A percentile compares a stretch with the other conserved stretches of the same genome.
Evolutionary conservation across 2,113 vertebrate genomes (phyloP).

Genomic region (Raja brachyura): DNA sequence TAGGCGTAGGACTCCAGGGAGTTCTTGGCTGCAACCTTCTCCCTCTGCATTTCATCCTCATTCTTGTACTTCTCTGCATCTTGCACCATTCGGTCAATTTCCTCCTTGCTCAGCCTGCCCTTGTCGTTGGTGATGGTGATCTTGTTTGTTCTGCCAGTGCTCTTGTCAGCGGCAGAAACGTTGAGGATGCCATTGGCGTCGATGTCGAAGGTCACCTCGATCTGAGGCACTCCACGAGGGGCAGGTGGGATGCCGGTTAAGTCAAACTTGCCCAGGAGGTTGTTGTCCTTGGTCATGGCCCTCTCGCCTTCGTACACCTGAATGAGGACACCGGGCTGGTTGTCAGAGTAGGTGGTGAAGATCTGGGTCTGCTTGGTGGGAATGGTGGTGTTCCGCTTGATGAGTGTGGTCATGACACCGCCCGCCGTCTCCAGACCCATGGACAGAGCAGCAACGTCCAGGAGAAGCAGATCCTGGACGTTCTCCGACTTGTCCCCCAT

Average conservation of each 20-base stretch:
- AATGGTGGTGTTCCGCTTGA: slow-evolving; percentile 74
- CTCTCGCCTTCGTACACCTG: slow-evolving; percentile 47
- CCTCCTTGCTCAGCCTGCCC: slow-evolving; percentile 43
- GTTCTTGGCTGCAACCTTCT: slow-evolving; percentile 43
- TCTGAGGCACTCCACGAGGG: slow-evolving; percentile 41
- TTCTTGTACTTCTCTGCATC: slow-evolving; percentile 42
- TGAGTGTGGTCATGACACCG: slow-evolving; percentile 52
- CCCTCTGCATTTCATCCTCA: slow-evolving; percentile 41
- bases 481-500: slow-evolving; percentile 43
- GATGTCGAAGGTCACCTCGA: slow-evolving; percentile 42
- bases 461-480: slow-evolving; percentile 43
- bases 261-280: slow-evolving; percentile 42
- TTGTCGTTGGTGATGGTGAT: slow-evolving; percentile 41
- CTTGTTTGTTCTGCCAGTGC: slow-evolving; percentile 39
- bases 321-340: slow-evolving; percentile 60
- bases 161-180: slow-evolving; percentile 40
- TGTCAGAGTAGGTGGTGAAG: slow-evolving; percentile 73
- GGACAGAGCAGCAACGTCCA: slow-evolving; percentile 40
- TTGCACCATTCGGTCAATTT: slow-evolving; percentile 43
- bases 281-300: slow-evolving; percentile 59
- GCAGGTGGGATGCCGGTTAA: slow-evolving; percentile 39
- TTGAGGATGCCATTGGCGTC: slow-evolving; percentile 42
- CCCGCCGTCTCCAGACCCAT: slow-evolving; percentile 39
- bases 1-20: slow-evolving; percentile 42
- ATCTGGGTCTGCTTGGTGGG: slow-evolving; percentile 74